Conservation (phyloP, 2,797 vertebrate genomes). For the Ceryle rudis region DNA sequence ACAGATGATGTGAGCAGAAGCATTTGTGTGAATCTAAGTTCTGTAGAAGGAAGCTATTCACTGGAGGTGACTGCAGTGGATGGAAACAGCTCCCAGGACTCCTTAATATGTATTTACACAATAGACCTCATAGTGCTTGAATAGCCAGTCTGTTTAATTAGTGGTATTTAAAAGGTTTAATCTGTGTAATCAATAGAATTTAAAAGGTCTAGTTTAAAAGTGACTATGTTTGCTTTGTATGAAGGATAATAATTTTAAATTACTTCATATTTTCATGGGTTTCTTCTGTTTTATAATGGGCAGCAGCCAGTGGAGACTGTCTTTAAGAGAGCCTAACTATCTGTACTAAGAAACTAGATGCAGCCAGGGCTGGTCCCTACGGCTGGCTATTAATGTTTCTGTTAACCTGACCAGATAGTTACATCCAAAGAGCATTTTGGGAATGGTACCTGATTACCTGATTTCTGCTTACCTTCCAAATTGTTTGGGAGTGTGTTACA, state of each 20-base stretch:
- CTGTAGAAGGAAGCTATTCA: neutral
- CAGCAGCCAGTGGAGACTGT: neutral
- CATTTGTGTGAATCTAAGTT: neutral
- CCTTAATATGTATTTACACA: neutral
- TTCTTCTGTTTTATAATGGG: neutral
- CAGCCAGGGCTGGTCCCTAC: neutral
- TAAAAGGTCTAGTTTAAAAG: neutral
- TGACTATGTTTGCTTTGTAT: neutral
- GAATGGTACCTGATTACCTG: neutral
- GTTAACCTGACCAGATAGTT: neutral
- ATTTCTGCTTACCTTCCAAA: neutral
- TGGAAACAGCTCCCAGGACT: neutral
- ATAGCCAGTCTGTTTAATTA: slow-evolving; percentile 2
- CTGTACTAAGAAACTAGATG: neutral
- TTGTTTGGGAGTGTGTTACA: neutral
- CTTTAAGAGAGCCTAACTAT: neutral
- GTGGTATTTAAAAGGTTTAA: neutral
- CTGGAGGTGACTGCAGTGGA: neutral
- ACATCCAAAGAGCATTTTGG: neutral
- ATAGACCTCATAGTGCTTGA: neutral
- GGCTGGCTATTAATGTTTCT: neutral
- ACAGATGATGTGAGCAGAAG: neutral
- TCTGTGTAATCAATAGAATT: neutral
- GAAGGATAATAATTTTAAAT: neutral
- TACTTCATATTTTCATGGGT: neutral